A percentile compares a stretch with the other conserved stretches of the same genome.
Evolutionary conservation across 2,113 vertebrate genomes (phyloP).

Genomic region (Thunnus thynnus): DNA sequence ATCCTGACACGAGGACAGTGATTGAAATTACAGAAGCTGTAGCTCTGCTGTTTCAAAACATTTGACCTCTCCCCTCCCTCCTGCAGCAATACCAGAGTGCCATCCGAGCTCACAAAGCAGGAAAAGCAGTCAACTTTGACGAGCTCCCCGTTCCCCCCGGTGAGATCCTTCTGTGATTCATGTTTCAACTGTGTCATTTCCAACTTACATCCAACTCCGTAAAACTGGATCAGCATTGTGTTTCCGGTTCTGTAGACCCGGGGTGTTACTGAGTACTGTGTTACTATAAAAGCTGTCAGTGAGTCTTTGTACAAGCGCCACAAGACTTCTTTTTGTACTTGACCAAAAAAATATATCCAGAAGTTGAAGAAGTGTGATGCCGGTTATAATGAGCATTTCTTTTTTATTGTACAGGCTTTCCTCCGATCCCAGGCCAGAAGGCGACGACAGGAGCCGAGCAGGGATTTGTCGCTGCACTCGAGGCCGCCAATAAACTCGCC

Average conservation of each 20-base stretch:
- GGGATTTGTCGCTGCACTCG: constrained; percentile 87
- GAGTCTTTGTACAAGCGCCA: neutral
- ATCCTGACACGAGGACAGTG: too few species aligned
- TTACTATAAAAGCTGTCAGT: neutral
- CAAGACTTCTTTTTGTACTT: neutral
- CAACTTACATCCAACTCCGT: constrained; percentile 2
- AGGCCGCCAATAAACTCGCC: constrained; percentile 88
- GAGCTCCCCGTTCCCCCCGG: constrained; percentile 95
- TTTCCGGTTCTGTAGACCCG: neutral
- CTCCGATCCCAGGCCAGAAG: constrained; percentile 92
- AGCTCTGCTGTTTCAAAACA: neutral
- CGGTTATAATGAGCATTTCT: neutral
- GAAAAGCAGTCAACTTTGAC: constrained; percentile 90
- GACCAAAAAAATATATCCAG: neutral
- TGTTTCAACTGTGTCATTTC: constrained; percentile 10
- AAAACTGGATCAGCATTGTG: neutral
- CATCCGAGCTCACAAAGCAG: constrained; percentile 91
- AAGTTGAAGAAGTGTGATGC: neutral
- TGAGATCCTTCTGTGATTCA: constrained; percentile 67
- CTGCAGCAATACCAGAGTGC: constrained; percentile 96
- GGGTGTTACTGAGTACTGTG: neutral
- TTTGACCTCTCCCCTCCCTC: constrained; percentile 11
- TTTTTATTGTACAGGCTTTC: constrained; percentile 87
- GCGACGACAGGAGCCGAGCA: constrained; percentile 71
- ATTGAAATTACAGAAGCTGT: neutral